Conservation (phyloP, 2,888 invertebrate species). For the Metacarcinus magister region DNA sequence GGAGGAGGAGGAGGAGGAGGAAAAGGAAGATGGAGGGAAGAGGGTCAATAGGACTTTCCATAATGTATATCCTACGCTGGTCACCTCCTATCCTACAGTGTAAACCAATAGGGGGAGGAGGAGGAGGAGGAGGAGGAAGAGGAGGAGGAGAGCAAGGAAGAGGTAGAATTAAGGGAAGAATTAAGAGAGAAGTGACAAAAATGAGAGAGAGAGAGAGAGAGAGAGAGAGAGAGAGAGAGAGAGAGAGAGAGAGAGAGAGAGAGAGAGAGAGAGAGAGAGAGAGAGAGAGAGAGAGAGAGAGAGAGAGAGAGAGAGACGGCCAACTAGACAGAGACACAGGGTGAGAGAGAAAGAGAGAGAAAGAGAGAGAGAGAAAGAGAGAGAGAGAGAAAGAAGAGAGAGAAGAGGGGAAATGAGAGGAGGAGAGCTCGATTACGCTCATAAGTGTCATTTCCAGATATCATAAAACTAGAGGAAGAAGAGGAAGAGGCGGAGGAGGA, state of each 20-base stretch:
- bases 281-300: no score
- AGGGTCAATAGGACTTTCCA: no score
- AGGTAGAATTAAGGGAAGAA: neutral
- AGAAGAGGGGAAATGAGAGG: slow-evolving; percentile 1
- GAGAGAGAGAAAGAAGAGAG: neutral
- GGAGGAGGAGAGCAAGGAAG: neutral
- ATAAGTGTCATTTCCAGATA: slow-evolving; percentile 26
- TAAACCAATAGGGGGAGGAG: neutral
- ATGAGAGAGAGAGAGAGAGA: no score
- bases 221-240: no score
- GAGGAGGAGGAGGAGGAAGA: slow-evolving; percentile 8
- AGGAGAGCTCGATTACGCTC: slow-evolving; percentile 12
- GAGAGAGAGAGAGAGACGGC: neutral
- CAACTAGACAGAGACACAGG: neutral
- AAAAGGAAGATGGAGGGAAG: neutral
- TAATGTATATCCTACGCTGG: no score
- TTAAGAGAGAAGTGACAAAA: neutral
- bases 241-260: no score
- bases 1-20: neutral
- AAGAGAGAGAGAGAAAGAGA: neutral
- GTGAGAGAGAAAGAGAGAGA: neutral
- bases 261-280: no score
- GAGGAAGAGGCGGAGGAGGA: neutral
- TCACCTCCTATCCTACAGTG: no score
- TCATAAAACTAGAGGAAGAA: neutral